phyloP scores from a whole-genome alignment of 2,888 invertebrate genomes.

The Philereme transversata region DNA sequence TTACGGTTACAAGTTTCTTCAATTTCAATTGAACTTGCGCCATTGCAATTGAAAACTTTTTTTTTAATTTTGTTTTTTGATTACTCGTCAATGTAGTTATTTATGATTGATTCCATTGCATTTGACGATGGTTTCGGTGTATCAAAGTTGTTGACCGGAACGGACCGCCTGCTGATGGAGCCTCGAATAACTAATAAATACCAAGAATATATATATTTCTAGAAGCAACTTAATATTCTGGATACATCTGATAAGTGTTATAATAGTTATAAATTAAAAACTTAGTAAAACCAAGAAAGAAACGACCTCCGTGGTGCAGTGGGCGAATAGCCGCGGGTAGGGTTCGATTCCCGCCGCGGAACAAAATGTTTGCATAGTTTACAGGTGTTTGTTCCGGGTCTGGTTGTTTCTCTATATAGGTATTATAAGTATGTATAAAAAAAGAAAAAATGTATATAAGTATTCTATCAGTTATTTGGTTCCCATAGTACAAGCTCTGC shows the following conservation, averaged over 20 bases:
- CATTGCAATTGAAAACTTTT: conserved; percentile 23
- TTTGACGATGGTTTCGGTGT: conserved; percentile 71
- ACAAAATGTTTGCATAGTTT: too few relatives aligned
- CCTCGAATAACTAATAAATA: conserved; percentile 52
- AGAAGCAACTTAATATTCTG: conserved; percentile 44
- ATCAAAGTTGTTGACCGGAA: conserved; percentile 76
- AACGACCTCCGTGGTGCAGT: too few relatives aligned
- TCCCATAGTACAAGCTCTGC: too few relatives aligned
- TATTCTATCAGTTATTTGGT: too few relatives aligned
- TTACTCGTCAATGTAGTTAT: conserved; percentile 67
- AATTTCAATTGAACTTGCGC: conserved; percentile 13
- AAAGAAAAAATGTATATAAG: too few relatives aligned
- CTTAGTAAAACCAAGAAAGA: too few relatives aligned
- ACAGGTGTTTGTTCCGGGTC: too few relatives aligned
- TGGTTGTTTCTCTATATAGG: too few relatives aligned
- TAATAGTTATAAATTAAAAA: too few relatives aligned
- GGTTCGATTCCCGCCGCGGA: too few relatives aligned
- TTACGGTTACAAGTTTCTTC: conserved; percentile 2
- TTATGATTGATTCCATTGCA: conserved; percentile 80
- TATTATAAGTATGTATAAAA: too few relatives aligned
- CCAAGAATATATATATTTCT: conserved; percentile 46
- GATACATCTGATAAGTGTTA: not conserved
- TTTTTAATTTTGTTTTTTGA: conserved; percentile 45
- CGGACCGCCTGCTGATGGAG: conserved; percentile 73
- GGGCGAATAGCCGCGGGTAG: too few relatives aligned